Conservation (phyloP, 2,113 vertebrate genomes). For the Xyrauchen texanus region DNA sequence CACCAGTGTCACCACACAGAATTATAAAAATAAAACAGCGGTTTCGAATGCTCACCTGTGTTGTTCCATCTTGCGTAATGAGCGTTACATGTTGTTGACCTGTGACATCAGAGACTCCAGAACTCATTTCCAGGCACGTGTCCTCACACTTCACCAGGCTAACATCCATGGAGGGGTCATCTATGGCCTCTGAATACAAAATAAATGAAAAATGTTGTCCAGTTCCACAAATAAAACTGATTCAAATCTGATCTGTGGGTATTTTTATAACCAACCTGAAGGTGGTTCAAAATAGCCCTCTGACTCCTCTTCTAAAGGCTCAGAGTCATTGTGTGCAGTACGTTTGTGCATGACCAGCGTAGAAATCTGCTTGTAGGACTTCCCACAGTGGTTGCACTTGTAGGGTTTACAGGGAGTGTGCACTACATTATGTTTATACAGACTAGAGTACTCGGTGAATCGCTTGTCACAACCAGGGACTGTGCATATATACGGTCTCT, state of each 20-base stretch:
- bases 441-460: conserved; percentile 98
- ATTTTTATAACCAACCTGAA: conserved; percentile 73
- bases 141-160: conserved; percentile 85
- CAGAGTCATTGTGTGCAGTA: conserved; percentile 93
- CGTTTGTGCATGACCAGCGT: conserved; percentile 96
- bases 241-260: neutral
- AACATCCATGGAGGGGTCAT: conserved; percentile 84
- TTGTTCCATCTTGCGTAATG: conserved; percentile 91
- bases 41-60: conserved; percentile 74
- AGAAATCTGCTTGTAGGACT: conserved; percentile 98
- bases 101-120: conserved; percentile 76
- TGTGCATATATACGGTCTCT: conserved; percentile 96
- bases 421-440: conserved; percentile 97
- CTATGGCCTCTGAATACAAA: conserved; percentile 80
- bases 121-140: conserved; percentile 81
- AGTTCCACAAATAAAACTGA: neutral
- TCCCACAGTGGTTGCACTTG: conserved; percentile 97
- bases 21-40: no score
- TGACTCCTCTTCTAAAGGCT: conserved; percentile 95
- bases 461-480: conserved; percentile 97
- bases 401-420: conserved; percentile 98
- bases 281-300: conserved; percentile 93
- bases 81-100: conserved; percentile 87
- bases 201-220: neutral
- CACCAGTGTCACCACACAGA: no score